phyloP scores from a whole-genome alignment of 2,113 vertebrate species.

The Equus quagga region DNA sequence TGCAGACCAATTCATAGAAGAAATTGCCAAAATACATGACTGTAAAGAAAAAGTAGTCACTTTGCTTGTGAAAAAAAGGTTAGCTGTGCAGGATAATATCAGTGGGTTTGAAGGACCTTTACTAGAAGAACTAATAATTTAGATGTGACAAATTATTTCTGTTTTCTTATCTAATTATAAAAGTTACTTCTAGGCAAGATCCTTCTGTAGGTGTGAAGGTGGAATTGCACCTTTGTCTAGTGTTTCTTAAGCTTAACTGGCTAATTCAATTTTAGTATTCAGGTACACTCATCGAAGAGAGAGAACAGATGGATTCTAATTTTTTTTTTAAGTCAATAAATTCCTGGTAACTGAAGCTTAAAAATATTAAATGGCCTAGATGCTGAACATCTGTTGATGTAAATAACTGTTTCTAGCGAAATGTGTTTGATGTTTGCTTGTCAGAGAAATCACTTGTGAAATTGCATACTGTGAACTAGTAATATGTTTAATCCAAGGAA shows the following conservation, averaged over 20 bases:
- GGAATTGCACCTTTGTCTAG: slow-evolving; percentile 77
- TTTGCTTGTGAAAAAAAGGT: not conserved
- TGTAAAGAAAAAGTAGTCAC: not conserved
- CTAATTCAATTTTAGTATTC: slow-evolving; percentile 86
- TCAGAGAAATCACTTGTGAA: slow-evolving; percentile 79
- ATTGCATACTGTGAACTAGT: slow-evolving; percentile 79
- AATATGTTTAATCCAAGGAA: slow-evolving; percentile 72
- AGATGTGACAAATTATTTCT: slow-evolving; percentile 72
- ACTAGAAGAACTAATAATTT: slow-evolving; percentile 33
- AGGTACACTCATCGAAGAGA: slow-evolving; percentile 78
- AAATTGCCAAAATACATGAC: not conserved
- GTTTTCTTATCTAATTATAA: slow-evolving; percentile 80
- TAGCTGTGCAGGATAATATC: not conserved
- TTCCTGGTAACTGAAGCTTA: slow-evolving; percentile 85
- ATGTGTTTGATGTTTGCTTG: slow-evolving; percentile 80
- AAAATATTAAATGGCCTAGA: slow-evolving; percentile 84
- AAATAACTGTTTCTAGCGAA: slow-evolving; percentile 81
- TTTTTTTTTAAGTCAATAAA: slow-evolving; percentile 82
- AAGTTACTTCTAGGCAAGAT: slow-evolving; percentile 77
- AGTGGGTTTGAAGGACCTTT: not conserved
- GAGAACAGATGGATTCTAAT: slow-evolving; percentile 85
- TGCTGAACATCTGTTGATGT: slow-evolving; percentile 86
- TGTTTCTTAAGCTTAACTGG: slow-evolving; percentile 79
- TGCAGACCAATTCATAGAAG: slow-evolving; percentile 17
- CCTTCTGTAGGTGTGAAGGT: slow-evolving; percentile 76